Evolutionary conservation across 2,113 vertebrate genomes (phyloP), one percentile per base, ranked within the genome.

Genomic region (Vimba vimba): DNA sequence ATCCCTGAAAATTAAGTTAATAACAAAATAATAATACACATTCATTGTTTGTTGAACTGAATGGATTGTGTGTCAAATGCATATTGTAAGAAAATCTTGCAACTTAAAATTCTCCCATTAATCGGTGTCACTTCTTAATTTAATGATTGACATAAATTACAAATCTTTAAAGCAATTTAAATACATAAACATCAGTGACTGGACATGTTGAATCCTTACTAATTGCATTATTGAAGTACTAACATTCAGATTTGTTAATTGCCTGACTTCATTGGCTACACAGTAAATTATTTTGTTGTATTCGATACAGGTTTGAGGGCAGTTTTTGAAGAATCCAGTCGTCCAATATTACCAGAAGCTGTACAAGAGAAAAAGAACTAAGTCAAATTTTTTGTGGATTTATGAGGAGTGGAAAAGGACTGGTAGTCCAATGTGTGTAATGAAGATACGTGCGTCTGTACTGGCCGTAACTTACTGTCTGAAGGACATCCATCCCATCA

Each of bases 1-100:
- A 86, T 55, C 57, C 84, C 87, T 86, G 84, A 86, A 88, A 73
- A 27, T 17, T 17, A n/a, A 39, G 21, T 75, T 45, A 6, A 33
- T 57, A 21, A 57, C 2, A 57, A 21, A 9, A 74, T 11, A 23
- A 23, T 10, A 55, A 5, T 36, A n/a, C 10, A 62, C 59, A 80
- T 47, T 55, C 47, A 33, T n/a, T 23, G 39, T 1, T 15, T 75
- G 77, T 39, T 79, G 15, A 60, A 60, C 23, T 57, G 30, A n/a
- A 76, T 17, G 1, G 12, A 21, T 27, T 30, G 5, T 59, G 21
- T 36, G 30, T 39, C 36, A 6, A 36, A 36, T 25, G 3, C 25
- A 27, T 74, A 45, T 15, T 7, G 43, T 27, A 52, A 57, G 6
- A 33, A 57, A 57, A 30, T 19, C 68, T 21, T 19, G 17, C 52